phyloP scores from a whole-genome alignment of 2,888 invertebrate species.

The Calliopum simillimum region DNA sequence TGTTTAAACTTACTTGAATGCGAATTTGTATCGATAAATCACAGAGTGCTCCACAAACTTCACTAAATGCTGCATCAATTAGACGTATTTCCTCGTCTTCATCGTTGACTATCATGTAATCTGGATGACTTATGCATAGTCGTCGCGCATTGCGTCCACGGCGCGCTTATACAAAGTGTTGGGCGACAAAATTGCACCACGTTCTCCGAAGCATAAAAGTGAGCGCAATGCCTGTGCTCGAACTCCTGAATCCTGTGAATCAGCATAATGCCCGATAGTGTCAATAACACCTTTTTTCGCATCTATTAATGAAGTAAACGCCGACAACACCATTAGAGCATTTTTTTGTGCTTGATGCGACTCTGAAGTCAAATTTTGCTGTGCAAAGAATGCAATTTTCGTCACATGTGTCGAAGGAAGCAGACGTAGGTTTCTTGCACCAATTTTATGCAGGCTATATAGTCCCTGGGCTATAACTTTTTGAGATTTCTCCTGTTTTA shows the following conservation, averaged over 20 bases:
- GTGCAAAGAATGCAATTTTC: constrained; percentile 64
- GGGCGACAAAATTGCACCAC: constrained; percentile 83
- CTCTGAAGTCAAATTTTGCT: constrained; percentile 60
- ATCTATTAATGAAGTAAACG: constrained; percentile 67
- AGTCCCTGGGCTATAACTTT: constrained; percentile 66
- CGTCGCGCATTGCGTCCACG: constrained; percentile 85
- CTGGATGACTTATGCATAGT: constrained; percentile 90
- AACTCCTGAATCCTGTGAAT: constrained; percentile 90
- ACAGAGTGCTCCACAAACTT: constrained; percentile 92
- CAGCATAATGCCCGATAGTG: constrained; percentile 86
- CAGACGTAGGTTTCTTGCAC: constrained; percentile 53
- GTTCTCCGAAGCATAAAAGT: constrained; percentile 83
- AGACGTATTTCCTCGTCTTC: constrained; percentile 88
- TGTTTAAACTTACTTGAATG: constrained; percentile 71
- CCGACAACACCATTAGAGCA: constrained; percentile 61
- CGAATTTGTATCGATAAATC: constrained; percentile 92
- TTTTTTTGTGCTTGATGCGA: constrained; percentile 66
- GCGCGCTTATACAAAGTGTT: constrained; percentile 72
- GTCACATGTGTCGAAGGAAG: constrained; percentile 59
- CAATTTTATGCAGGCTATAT: constrained; percentile 63
- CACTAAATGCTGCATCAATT: constrained; percentile 96
- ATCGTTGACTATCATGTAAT: constrained; percentile 75
- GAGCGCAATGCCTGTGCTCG: constrained; percentile 90
- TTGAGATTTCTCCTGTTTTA: constrained; percentile 63
- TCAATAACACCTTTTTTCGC: constrained; percentile 74